Evolutionary conservation across 2,797 vertebrate species (phyloP).

Genomic region (Eleutherodactylus coqui): DNA sequence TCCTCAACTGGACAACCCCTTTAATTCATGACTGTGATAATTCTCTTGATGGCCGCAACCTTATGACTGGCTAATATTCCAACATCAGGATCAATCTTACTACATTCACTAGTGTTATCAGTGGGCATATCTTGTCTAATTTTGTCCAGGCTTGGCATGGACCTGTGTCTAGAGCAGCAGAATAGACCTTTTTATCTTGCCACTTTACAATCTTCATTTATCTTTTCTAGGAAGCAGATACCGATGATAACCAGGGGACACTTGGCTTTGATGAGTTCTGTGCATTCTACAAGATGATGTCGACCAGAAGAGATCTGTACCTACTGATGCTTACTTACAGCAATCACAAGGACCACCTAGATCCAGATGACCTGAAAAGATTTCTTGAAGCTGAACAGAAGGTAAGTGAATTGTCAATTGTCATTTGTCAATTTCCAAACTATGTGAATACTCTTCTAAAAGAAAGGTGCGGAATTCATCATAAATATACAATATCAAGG

Average conservation of each 20-base stretch:
- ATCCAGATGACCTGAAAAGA: constrained; percentile 81
- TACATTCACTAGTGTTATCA: background rate
- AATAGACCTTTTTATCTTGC: background rate
- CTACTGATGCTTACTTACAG: constrained; percentile 97
- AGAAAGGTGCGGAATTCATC: background rate
- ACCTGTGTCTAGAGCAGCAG: background rate
- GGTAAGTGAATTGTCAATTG: no score
- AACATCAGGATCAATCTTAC: no score
- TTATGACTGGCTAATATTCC: no score
- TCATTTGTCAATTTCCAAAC: background rate
- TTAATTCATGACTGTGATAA: no score
- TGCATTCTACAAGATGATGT: constrained; percentile 99
- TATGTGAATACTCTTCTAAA: background rate
- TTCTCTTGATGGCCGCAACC: no score
- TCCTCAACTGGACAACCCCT: no score
- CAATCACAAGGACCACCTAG: constrained; percentile 93
- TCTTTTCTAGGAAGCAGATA: constrained; percentile 88
- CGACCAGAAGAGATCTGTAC: constrained; percentile 93
- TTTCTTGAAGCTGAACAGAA: constrained; percentile 94
- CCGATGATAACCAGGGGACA: constrained; percentile 91
- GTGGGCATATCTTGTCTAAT: background rate
- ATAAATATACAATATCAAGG: background rate
- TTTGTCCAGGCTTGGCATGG: background rate
- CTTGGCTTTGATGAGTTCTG: constrained; percentile 97
- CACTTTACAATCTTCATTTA: background rate